A percentile compares a stretch with the other conserved stretches of the same genome.
phyloP scores from a whole-genome alignment of 2,113 vertebrate genomes.

The Octodon degus region DNA sequence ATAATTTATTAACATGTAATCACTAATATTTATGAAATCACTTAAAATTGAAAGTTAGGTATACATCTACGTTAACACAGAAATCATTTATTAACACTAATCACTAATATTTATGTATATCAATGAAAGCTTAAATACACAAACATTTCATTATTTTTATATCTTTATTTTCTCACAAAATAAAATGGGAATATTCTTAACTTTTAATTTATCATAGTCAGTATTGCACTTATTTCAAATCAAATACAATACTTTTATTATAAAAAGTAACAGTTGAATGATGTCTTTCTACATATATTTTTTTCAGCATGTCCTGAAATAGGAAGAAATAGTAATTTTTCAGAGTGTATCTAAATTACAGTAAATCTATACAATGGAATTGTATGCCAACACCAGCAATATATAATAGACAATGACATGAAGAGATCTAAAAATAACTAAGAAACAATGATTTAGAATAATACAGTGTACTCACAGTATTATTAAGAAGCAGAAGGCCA shows the following conservation, averaged over 20 bases:
- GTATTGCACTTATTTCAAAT: background rate
- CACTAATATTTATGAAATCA: background rate
- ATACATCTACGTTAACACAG: background rate
- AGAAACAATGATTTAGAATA: background rate
- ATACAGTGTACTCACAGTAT: background rate
- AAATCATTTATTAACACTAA: background rate
- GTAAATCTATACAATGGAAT: background rate
- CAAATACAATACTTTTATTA: background rate
- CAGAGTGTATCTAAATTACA: background rate
- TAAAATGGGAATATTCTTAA: background rate
- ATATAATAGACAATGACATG: background rate
- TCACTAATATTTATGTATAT: slow-evolving; percentile 15
- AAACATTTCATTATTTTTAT: background rate
- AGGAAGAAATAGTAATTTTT: slow-evolving; percentile 22
- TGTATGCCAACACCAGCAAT: background rate
- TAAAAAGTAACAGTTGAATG: background rate
- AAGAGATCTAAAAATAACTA: background rate
- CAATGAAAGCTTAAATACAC: background rate
- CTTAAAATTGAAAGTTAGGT: slow-evolving; percentile 22
- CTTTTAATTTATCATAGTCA: background rate
- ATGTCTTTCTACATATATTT: background rate
- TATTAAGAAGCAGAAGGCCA: background rate
- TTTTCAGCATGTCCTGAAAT: background rate
- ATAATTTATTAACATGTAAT: background rate
- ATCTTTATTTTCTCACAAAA: background rate